Conservation (phyloP, 2,888 invertebrate genomes). For the Aromia moschata region DNA sequence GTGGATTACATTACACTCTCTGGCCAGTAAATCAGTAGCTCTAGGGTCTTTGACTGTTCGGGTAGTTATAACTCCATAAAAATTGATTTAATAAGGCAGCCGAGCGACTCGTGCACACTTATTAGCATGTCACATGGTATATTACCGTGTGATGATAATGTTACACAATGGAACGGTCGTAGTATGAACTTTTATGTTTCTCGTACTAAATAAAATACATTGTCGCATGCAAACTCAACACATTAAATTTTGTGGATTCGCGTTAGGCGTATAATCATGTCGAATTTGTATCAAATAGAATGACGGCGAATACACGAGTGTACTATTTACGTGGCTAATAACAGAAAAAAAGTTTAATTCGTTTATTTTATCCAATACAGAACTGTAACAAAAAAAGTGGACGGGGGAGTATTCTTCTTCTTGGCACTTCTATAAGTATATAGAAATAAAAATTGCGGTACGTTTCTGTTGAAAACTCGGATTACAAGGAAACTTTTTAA, state of each 20-base stretch:
- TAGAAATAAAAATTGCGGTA: too few species aligned
- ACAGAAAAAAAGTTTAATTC: too few species aligned
- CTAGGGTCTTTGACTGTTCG: too few species aligned
- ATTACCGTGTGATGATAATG: constrained; percentile 6
- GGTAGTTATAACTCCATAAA: background rate
- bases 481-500: too few species aligned
- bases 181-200: constrained; percentile 35
- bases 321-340: constrained; percentile 22
- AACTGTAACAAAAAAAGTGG: too few species aligned
- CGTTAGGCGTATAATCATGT: constrained; percentile 27
- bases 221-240: constrained; percentile 26
- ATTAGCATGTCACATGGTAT: constrained; percentile 14
- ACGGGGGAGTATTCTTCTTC: too few species aligned
- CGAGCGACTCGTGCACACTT: background rate
- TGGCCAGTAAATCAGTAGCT: too few species aligned
- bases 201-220: constrained; percentile 31
- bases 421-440: too few species aligned
- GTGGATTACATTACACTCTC: too few species aligned
- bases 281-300: constrained; percentile 28
- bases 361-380: too few species aligned
- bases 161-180: constrained; percentile 29
- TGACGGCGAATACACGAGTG: too few species aligned
- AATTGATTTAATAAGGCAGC: background rate
- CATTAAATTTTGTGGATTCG: constrained; percentile 26
- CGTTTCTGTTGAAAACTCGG: too few species aligned